Evolutionary conservation across 2,113 vertebrate species (phyloP).

Genomic region (Lophura nycthemera): DNA sequence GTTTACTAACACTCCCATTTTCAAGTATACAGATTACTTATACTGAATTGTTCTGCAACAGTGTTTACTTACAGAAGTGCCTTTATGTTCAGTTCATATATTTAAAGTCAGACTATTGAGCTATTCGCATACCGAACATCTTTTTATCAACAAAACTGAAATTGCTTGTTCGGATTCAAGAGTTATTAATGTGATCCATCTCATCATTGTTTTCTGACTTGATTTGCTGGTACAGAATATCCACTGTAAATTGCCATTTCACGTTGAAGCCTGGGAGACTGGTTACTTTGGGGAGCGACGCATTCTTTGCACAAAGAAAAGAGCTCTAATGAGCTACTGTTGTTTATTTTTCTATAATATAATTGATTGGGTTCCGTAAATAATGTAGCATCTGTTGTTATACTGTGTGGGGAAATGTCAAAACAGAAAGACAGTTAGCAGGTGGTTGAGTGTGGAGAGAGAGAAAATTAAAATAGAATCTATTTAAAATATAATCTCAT

Average conservation of each 20-base stretch:
- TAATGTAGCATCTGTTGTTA: constrained; percentile 95
- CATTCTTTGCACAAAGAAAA: constrained; percentile 82
- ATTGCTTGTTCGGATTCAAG: constrained; percentile 64
- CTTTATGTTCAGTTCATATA: constrained; percentile 68
- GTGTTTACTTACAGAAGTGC: constrained; percentile 76
- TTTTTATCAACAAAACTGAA: constrained; percentile 68
- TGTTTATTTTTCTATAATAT: constrained; percentile 96
- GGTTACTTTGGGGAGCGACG: constrained; percentile 62
- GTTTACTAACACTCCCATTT: constrained; percentile 77
- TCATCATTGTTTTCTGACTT: constrained; percentile 69
- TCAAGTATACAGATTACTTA: constrained; percentile 71
- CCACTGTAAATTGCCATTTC: constrained; percentile 71
- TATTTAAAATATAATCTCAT: constrained; percentile 72
- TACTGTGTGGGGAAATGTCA: constrained; percentile 90
- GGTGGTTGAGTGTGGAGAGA: constrained; percentile 71
- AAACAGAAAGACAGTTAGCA: constrained; percentile 84
- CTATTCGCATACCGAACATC: constrained; percentile 66
- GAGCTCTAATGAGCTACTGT: constrained; percentile 95
- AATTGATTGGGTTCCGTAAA: constrained; percentile 96
- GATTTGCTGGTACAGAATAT: constrained; percentile 63
- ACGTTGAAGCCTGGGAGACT: constrained; percentile 60
- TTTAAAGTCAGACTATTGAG: constrained; percentile 76
- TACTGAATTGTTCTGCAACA: constrained; percentile 75
- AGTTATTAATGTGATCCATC: constrained; percentile 67
- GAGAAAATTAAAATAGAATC: constrained; percentile 69